Percentiles rank a stretch among this genome's conserved stretches.
These are phyloP conservation scores for Oryzias sinensis DNA, from an alignment of 2,797 vertebrate genomes.

Conservation along the genomic window DNA sequence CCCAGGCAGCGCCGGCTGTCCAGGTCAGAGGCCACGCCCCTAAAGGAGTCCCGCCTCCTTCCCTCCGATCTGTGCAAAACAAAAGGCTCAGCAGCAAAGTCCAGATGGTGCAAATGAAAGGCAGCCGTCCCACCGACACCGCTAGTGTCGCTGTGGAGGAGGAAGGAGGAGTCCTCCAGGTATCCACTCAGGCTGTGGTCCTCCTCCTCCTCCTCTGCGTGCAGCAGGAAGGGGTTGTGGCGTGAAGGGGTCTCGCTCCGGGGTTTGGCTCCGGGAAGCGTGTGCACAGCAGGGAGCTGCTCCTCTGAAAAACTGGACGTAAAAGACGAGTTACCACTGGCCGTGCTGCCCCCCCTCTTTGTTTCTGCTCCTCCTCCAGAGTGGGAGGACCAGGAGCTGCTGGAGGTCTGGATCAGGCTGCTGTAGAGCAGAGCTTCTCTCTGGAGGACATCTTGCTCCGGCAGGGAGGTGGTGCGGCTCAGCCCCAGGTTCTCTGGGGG, in stretches of 20 bases:
- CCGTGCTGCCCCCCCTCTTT: constrained; percentile 69
- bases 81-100: constrained; percentile 80
- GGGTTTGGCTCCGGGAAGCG: constrained; percentile 55
- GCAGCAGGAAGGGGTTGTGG: constrained; percentile 90
- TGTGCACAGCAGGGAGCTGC: constrained; percentile 60
- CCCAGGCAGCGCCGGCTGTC: constrained; percentile 71
- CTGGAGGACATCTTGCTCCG: constrained; percentile 87
- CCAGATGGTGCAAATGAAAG: constrained; percentile 72
- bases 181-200: constrained; percentile 78
- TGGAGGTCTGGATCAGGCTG: constrained; percentile 82
- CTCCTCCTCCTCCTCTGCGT: constrained; percentile 77
- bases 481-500: constrained; percentile 83
- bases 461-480: constrained; percentile 83
- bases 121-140: constrained; percentile 38
- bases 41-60: constrained; percentile 63
- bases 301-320: constrained; percentile 79
- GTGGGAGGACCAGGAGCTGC: constrained; percentile 54
- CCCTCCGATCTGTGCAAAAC: constrained; percentile 78
- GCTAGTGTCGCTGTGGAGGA: constrained; percentile 73
- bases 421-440: constrained; percentile 88
- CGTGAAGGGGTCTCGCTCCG: constrained; percentile 70
- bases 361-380: constrained; percentile 40
- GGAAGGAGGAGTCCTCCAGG: constrained; percentile 81
- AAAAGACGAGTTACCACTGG: constrained; percentile 75
- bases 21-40: constrained; percentile 64